Base-by-base conservation (phyloP, 2,888 invertebrate genomes). In the Amblyjoppa proteus region DNA sequence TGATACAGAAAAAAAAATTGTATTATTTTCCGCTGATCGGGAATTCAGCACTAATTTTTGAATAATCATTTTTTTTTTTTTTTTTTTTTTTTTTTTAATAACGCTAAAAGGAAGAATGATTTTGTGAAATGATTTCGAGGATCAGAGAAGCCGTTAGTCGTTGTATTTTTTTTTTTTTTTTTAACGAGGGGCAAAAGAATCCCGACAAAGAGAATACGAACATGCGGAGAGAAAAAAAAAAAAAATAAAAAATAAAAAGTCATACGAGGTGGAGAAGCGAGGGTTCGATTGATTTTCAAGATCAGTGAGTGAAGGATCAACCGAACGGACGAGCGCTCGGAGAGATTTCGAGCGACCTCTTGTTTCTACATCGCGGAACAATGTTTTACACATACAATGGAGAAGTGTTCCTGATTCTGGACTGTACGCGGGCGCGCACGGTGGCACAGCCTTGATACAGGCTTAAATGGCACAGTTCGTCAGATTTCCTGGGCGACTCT, bases 311-410 rank as follows among this genome's bases (percentile, higher is more conserved):
- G 74, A 69, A 74, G 75, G 49, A 69, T 81, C 75, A 75, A 75
- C 61, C 81, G 58, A 58, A 81, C 45, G 81, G 34, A 83, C 73
- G 77, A 83, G 45, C 25, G 16, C 13, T 25, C 71, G 68, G 51
- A 75, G 69, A 79, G 45, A 45, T 13, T 53, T 75, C 83, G 61
- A 83, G 70, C 64, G 78, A 78, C 75, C 69, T 83, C 68, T 79
- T 74, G 51, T 34, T 75, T 64, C 66, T 76, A 4, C 68, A 68
- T 74, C 25, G 11, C 61, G 38, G 69, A 38, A 68, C n/a, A 61
- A 70, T 69, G 9, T 77, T 68, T 56, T 41, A 79, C 61, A 64
- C 31, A 34, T 41, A 25, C 51, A 31, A 49, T 25, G 13, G 49
- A 13, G 7, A 38, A 71, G 49, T 51, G 71, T 49, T 51, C 31